phyloP scores from a whole-genome alignment of 2,888 invertebrate genomes.

The Acholoe squamosa region DNA sequence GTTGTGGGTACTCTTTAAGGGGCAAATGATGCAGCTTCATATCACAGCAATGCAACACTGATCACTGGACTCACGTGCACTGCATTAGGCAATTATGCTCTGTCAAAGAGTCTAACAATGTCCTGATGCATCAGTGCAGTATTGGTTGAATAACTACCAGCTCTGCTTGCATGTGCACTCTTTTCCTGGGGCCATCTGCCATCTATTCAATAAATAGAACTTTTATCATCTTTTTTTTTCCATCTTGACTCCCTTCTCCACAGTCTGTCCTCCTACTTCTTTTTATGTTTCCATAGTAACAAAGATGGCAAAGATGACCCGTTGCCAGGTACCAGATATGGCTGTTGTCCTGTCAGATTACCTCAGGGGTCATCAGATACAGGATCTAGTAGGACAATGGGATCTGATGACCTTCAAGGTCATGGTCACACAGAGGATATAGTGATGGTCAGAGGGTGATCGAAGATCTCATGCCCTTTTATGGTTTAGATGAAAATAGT shows the following conservation, averaged over 20 bases:
- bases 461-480: neutral
- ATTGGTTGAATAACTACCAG: too few relatives aligned
- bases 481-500: too few relatives aligned
- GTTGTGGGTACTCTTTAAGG: too few relatives aligned
- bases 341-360: neutral
- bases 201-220: too few relatives aligned
- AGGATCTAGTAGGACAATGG: neutral
- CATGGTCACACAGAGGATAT: neutral
- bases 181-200: too few relatives aligned
- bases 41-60: too few relatives aligned
- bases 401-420: neutral
- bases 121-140: neutral
- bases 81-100: neutral
- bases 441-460: neutral
- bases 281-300: neutral
- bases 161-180: neutral
- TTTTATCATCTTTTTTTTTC: too few relatives aligned
- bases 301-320: slow-evolving; percentile 22
- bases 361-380: too few relatives aligned
- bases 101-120: neutral
- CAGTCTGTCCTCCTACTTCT: too few relatives aligned
- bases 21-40: too few relatives aligned
- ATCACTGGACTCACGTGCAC: too few relatives aligned
- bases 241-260: too few relatives aligned
- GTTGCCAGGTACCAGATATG: neutral